phyloP scores from a whole-genome alignment of 2,888 invertebrate species.

The Drosophila conformis region DNA sequence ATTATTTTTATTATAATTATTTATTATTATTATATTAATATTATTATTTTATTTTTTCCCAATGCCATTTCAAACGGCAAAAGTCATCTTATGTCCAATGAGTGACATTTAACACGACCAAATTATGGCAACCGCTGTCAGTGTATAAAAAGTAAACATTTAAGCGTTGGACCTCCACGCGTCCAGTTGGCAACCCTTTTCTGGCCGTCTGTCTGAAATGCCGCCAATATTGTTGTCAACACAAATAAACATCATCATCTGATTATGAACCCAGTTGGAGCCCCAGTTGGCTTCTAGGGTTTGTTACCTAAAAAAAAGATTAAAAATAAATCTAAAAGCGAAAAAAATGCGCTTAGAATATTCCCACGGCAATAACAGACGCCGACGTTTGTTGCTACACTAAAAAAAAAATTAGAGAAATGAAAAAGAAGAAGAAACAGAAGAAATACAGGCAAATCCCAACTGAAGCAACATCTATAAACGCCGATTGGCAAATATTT shows the following conservation, averaged over 20 bases:
- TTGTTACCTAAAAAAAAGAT: neutral
- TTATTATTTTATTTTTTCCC: neutral
- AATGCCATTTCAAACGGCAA: no score
- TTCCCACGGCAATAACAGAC: constrained; percentile 66
- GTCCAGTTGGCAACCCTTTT: constrained; percentile 25
- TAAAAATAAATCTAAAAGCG: constrained; percentile 9
- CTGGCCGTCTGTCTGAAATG: constrained; percentile 12
- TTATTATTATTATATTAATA: neutral
- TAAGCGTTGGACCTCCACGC: constrained; percentile 7
- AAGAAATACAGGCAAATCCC: constrained; percentile 31
- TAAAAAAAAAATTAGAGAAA: constrained; percentile 57
- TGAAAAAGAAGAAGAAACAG: constrained; percentile 21
- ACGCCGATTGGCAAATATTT: constrained; percentile 80
- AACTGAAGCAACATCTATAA: constrained; percentile 68
- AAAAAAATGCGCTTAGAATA: constrained; percentile 55
- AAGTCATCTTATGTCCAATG: neutral
- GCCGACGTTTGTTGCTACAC: constrained; percentile 59
- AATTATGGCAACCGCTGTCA: neutral
- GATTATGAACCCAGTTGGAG: constrained; percentile 25
- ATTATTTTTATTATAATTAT: neutral
- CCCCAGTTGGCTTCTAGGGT: constrained; percentile 19
- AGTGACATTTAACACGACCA: neutral
- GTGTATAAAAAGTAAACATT: neutral
- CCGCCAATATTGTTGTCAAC: constrained; percentile 72
- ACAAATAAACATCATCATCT: constrained; percentile 75